Conservation (phyloP, 2,797 vertebrate genomes). For the Eleutherodactylus coqui region DNA sequence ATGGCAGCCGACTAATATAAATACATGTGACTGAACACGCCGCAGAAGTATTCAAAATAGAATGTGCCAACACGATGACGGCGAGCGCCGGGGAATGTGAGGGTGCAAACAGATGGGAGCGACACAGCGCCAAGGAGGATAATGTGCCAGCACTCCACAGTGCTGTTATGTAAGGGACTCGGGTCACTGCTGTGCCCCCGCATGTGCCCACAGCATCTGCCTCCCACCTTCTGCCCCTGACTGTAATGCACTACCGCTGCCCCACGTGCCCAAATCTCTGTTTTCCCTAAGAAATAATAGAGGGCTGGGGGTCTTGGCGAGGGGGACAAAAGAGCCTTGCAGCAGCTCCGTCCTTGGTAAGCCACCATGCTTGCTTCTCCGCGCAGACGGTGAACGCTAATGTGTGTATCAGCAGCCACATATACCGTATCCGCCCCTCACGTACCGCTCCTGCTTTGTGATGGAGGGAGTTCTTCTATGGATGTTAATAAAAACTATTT, state of each 20-base stretch:
- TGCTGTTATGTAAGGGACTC: background rate
- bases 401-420: too few relatives aligned
- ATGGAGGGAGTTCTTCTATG: too few relatives aligned
- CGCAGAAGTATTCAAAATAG: background rate
- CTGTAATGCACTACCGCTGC: background rate
- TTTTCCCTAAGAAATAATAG: background rate
- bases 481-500: too few relatives aligned
- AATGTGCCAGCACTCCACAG: background rate
- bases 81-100: background rate
- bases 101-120: background rate
- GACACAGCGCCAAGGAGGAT: background rate
- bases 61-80: background rate
- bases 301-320: background rate
- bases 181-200: background rate
- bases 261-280: background rate
- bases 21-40: background rate
- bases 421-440: too few relatives aligned
- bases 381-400: too few relatives aligned
- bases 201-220: background rate
- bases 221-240: background rate
- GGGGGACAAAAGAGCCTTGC: background rate
- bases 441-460: too few relatives aligned
- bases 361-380: too few relatives aligned
- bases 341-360: too few relatives aligned
- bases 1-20: background rate